Conservation (phyloP, 2,113 vertebrate species). For the Hipposideros armiger region DNA sequence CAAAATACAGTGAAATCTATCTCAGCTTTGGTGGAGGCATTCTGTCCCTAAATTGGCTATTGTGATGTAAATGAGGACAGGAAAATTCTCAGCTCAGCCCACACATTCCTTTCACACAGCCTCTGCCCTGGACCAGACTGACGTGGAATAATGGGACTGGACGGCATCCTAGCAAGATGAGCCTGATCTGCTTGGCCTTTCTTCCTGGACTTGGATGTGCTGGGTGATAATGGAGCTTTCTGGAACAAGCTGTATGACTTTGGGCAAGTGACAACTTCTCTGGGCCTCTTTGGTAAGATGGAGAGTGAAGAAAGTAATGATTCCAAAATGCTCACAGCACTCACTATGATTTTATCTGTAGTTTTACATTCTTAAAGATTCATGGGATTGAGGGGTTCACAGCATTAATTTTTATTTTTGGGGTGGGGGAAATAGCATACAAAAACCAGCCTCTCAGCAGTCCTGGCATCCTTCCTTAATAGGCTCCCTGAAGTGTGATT, state of each 20-base stretch:
- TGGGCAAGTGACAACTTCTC: not conserved
- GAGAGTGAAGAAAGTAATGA: not conserved
- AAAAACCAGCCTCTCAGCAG: not conserved
- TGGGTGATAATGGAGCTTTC: not conserved
- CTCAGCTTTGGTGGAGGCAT: not conserved
- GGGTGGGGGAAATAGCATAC: not conserved
- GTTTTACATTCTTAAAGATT: not conserved
- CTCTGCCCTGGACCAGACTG: not conserved
- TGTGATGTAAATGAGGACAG: slow-evolving; percentile 18
- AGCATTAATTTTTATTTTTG: not conserved
- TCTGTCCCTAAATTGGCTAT: not conserved
- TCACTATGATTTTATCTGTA: not conserved
- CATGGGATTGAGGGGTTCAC: not conserved
- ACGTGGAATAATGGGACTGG: not conserved
- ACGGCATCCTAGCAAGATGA: not conserved
- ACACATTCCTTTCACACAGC: not conserved
- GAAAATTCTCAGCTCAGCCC: not conserved
- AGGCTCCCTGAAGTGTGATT: not conserved
- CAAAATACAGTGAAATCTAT: slow-evolving; percentile 21
- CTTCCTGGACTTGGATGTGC: not conserved
- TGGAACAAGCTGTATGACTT: not conserved
- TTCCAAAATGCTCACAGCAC: not conserved
- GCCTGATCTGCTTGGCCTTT: not conserved
- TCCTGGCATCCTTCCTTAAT: not conserved
- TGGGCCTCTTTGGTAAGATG: not conserved